These are phyloP conservation scores for Falco concolor DNA, from an alignment of 2,797 vertebrate species.

Conservation along the genomic window DNA sequence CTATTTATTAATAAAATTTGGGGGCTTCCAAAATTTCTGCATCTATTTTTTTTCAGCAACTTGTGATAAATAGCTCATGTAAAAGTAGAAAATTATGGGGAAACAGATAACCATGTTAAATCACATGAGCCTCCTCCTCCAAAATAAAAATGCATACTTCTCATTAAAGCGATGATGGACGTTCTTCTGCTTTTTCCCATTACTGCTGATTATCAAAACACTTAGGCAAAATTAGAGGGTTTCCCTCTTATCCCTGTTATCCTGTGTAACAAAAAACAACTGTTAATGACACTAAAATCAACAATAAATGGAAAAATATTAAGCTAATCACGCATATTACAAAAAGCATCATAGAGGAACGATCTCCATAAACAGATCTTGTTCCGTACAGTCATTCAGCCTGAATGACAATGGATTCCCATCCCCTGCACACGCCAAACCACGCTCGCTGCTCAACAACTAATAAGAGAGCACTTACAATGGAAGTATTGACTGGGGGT, in stretches of 20 bases:
- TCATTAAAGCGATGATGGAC: not conserved
- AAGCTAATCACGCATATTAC: not conserved
- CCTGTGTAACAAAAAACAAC: not conserved
- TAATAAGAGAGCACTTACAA: not conserved
- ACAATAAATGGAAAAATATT: not conserved
- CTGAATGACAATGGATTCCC: not conserved
- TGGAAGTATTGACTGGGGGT: not conserved
- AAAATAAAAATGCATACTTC: not conserved
- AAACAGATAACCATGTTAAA: rapidly evolving
- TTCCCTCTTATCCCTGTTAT: not conserved
- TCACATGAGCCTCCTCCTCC: not conserved
- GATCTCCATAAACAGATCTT: not conserved
- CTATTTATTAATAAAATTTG: not conserved
- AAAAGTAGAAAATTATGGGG: not conserved
- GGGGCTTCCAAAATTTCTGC: not conserved
- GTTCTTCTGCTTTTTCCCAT: not conserved
- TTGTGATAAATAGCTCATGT: not conserved
- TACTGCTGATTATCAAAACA: not conserved
- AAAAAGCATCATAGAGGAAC: not conserved
- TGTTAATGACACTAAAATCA: not conserved
- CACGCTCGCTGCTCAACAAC: not conserved
- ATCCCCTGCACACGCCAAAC: not conserved
- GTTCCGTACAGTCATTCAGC: not conserved
- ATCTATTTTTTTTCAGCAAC: not conserved
- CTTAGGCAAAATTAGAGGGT: not conserved